These are phyloP conservation scores for Centropus unirufus DNA, from an alignment of 2,113 vertebrate species.

Conservation along the genomic window DNA sequence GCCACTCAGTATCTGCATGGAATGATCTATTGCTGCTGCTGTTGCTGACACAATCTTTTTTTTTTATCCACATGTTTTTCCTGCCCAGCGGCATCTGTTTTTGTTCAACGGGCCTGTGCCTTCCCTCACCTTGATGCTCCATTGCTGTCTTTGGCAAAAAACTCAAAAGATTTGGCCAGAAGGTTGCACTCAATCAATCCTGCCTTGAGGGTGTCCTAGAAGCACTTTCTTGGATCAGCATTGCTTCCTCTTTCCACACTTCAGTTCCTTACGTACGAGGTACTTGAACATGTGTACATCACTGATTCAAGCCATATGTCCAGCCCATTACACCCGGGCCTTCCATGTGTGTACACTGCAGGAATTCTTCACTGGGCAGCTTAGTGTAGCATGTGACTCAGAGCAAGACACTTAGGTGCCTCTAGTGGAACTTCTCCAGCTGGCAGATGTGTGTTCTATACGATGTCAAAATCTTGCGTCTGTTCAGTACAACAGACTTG, in stretches of 20 bases:
- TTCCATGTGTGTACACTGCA: constrained; percentile 40
- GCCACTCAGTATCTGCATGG: constrained; percentile 7
- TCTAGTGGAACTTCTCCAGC: constrained; percentile 60
- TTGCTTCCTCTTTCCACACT: constrained; percentile 61
- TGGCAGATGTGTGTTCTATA: constrained; percentile 33
- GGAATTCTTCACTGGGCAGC: constrained; percentile 63
- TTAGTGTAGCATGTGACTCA: constrained; percentile 40
- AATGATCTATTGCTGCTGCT: constrained; percentile 42
- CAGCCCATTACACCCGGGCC: constrained; percentile 52
- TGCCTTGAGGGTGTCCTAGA: constrained; percentile 66
- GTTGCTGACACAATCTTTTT: constrained; percentile 2
- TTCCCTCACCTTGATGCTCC: constrained; percentile 59
- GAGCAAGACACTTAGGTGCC: constrained; percentile 39
- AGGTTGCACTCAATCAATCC: constrained; percentile 69
- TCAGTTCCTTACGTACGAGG: constrained; percentile 44
- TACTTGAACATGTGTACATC: constrained; percentile 54
- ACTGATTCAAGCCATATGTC: constrained; percentile 67
- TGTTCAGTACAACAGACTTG: not conserved
- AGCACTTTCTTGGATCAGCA: constrained; percentile 52
- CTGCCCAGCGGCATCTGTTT: constrained; percentile 52
- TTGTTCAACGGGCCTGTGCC: constrained; percentile 42
- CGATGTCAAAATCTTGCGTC: not conserved
- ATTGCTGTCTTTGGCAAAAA: constrained; percentile 58
- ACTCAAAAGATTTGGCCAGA: constrained; percentile 64
- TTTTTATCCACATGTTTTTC: not conserved